Evolutionary conservation across 2,797 vertebrate species (phyloP).

Genomic region (Myotis pilosus): DNA sequence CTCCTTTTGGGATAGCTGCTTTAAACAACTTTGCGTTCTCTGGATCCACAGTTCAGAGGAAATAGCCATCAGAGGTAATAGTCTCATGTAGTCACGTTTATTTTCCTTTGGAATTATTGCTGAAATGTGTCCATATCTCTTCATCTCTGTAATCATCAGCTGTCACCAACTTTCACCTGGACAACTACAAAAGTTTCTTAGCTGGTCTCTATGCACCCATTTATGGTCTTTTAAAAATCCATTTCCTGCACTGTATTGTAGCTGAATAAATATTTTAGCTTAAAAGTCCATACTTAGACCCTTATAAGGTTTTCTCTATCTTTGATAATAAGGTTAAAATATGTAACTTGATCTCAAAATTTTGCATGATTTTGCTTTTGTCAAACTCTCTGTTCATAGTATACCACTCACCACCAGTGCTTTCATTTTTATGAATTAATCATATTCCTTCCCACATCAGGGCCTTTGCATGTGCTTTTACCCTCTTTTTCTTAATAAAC

Average conservation of each 20-base stretch:
- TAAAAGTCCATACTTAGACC: not conserved
- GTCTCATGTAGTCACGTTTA: not conserved
- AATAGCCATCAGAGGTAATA: not conserved
- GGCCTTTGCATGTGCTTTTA: not conserved
- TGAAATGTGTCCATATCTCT: not conserved
- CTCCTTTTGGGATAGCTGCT: not conserved
- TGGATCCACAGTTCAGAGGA: not conserved
- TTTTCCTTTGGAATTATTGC: not conserved
- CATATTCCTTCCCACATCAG: not conserved
- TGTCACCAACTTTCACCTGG: not conserved
- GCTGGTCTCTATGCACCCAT: not conserved
- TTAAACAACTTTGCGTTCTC: not conserved
- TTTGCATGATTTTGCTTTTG: not conserved
- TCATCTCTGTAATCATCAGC: not conserved
- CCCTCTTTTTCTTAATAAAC: not conserved
- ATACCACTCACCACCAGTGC: not conserved
- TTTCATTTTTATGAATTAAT: not conserved
- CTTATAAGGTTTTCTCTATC: not conserved
- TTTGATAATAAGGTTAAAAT: not conserved
- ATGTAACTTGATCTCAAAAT: not conserved
- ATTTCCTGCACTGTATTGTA: not conserved
- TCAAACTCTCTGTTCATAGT: not conserved
- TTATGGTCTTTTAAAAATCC: not conserved
- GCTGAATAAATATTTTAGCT: not conserved
- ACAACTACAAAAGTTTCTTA: not conserved